phyloP scores from a whole-genome alignment of 2,888 invertebrate genomes.

The Protula sp. region DNA sequence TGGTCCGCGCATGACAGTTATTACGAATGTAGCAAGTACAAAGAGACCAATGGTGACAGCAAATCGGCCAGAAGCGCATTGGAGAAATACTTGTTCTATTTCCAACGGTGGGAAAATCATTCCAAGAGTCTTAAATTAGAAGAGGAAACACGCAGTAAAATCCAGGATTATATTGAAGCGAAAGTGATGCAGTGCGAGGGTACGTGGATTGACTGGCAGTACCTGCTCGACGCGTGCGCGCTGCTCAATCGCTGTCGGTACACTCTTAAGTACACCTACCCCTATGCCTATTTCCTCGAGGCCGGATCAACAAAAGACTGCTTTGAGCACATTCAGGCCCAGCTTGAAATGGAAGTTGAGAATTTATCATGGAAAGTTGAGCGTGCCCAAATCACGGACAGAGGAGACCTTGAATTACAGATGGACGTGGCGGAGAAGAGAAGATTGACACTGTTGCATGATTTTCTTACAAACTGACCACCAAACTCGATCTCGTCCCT shows the following conservation, averaged over 20 bases:
- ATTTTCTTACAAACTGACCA: no score
- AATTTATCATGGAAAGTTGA: slow-evolving; percentile 99
- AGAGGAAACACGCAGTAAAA: slow-evolving; percentile 83
- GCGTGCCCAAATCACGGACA: slow-evolving; percentile 91
- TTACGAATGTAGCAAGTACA: slow-evolving; percentile 97
- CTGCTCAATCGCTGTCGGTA: slow-evolving; percentile 83
- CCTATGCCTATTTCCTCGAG: slow-evolving; percentile 97
- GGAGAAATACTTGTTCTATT: slow-evolving; percentile 95
- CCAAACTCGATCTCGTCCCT: no score
- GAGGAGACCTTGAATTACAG: slow-evolving; percentile 59
- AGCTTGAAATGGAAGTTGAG: slow-evolving; percentile 97
- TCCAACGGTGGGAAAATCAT: slow-evolving; percentile 99
- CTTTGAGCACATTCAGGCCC: slow-evolving; percentile 80
- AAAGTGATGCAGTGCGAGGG: slow-evolving; percentile 87
- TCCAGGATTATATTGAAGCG: slow-evolving; percentile 84
- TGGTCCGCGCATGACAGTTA: slow-evolving; percentile 99
- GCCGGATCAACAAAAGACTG: slow-evolving; percentile 65
- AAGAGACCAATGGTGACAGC: slow-evolving; percentile 90
- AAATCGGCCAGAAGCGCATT: slow-evolving; percentile 85
- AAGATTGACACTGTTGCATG: neutral
- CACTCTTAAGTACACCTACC: slow-evolving; percentile 97
- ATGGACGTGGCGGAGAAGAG: neutral
- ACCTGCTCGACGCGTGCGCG: slow-evolving; percentile 86
- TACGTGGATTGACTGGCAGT: slow-evolving; percentile 99
- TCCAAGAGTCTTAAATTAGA: slow-evolving; percentile 92